Conservation (phyloP, 2,888 invertebrate species). For the Scotopteryx bipunctaria region DNA sequence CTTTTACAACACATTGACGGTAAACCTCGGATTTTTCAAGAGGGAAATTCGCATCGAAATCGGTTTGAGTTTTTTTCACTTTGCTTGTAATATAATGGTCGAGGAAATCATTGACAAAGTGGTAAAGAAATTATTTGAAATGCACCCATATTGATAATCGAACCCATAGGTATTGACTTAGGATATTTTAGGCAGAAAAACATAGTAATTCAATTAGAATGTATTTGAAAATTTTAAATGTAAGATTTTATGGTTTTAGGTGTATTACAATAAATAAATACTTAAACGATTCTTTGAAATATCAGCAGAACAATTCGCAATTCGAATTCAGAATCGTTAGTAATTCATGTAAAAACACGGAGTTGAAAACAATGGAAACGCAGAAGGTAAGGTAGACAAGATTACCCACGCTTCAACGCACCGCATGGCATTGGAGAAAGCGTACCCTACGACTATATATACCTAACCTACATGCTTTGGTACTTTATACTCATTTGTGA, state of each 20-base stretch:
- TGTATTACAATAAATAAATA: too few species aligned
- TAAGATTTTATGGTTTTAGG: too few species aligned
- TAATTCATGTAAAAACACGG: constrained; percentile 45
- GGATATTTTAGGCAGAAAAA: too few species aligned
- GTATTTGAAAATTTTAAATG: too few species aligned
- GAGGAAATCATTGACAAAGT: too few species aligned
- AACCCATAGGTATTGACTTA: too few species aligned
- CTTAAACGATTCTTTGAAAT: too few species aligned
- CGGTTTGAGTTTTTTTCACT: background rate
- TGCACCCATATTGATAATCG: too few species aligned
- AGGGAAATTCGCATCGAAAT: background rate
- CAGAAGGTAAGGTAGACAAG: constrained; percentile 47
- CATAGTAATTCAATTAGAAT: too few species aligned
- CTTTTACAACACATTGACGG: constrained; percentile 14
- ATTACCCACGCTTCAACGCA: constrained; percentile 66
- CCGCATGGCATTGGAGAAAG: constrained; percentile 59
- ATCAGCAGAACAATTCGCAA: constrained; percentile 3
- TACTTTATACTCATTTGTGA: constrained; percentile 1
- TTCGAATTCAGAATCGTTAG: constrained; percentile 22
- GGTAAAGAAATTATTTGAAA: too few species aligned
- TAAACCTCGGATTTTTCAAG: constrained; percentile 1
- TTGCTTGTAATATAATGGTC: too few species aligned
- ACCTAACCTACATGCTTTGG: constrained; percentile 9
- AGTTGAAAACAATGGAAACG: constrained; percentile 58
- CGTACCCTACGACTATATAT: constrained; percentile 35